Percentiles rank a stretch among this genome's conserved stretches.
Conservation (phyloP, 1,140 invertebrate species). For the Drosophila leontia region DNA sequence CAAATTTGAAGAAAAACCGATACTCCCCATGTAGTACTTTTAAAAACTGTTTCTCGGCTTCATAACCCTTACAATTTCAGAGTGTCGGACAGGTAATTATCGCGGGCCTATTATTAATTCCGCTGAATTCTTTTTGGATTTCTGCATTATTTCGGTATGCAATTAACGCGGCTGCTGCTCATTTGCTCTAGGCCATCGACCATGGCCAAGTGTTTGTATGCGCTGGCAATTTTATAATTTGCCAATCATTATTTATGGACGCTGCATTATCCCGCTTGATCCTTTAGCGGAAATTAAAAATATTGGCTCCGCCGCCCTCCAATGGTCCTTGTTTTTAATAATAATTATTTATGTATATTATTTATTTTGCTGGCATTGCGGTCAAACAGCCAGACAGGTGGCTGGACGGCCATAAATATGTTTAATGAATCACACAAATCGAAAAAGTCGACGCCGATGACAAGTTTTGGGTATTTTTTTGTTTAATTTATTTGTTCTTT, state of each 20-base stretch:
- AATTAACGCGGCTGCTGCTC: slow-evolving; percentile 26
- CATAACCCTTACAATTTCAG: too few relatives aligned
- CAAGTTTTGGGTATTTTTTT: slow-evolving; percentile 15
- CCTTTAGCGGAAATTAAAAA: slow-evolving; percentile 74
- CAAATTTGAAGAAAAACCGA: too few relatives aligned
- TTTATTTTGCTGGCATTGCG: slow-evolving; percentile 49
- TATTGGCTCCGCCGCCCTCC: slow-evolving; percentile 12
- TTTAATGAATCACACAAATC: slow-evolving; percentile 58
- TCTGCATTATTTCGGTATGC: slow-evolving; percentile 22
- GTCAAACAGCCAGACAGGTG: slow-evolving; percentile 44
- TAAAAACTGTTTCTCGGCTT: too few relatives aligned
- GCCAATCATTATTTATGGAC: slow-evolving; percentile 65
- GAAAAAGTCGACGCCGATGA: slow-evolving; percentile 39
- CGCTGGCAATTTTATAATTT: slow-evolving; percentile 54
- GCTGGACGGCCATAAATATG: slow-evolving; percentile 50
- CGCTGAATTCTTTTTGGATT: not conserved
- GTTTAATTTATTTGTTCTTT: not conserved
- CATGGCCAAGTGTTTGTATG: slow-evolving; percentile 16
- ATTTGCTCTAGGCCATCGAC: slow-evolving; percentile 14
- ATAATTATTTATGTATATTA: slow-evolving; percentile 56
- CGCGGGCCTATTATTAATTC: not conserved
- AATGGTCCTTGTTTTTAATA: slow-evolving; percentile 20
- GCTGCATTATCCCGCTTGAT: slow-evolving; percentile 51
- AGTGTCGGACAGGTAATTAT: not conserved
- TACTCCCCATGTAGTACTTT: too few relatives aligned